Percentiles rank a stretch among this genome's conserved stretches.
These are phyloP conservation scores for Callipepla squamata DNA, from an alignment of 2,113 vertebrate genomes.

Conservation along the genomic window DNA sequence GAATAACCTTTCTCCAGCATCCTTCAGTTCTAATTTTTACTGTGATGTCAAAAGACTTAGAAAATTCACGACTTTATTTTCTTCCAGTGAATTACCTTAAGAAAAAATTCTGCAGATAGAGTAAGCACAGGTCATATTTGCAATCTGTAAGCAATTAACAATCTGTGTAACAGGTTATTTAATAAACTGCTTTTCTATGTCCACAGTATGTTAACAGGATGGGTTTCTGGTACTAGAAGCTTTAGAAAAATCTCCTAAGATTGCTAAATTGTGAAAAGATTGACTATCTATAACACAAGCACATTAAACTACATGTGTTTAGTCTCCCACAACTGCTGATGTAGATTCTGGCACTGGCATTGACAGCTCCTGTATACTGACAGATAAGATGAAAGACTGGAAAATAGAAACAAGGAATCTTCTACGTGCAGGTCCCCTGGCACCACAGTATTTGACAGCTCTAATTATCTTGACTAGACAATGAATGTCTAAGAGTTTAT, in stretches of 20 bases:
- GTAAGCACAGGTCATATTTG: neutral
- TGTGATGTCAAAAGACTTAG: neutral
- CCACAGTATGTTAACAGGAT: neutral
- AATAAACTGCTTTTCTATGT: neutral
- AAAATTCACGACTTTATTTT: neutral
- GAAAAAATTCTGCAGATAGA: neutral
- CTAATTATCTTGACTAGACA: conserved; percentile 58
- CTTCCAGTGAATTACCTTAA: neutral
- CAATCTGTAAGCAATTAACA: neutral
- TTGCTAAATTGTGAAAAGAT: neutral
- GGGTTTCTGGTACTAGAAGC: neutral
- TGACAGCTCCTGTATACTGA: conserved; percentile 25
- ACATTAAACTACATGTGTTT: conserved; percentile 21
- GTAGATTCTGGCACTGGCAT: conserved; percentile 13
- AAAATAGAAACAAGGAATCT: conserved; percentile 19
- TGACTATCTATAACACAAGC: neutral
- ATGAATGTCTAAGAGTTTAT: conserved; percentile 30
- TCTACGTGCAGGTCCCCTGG: neutral
- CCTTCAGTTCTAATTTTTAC: neutral
- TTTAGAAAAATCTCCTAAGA: neutral
- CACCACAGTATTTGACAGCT: conserved; percentile 35
- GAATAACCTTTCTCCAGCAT: neutral
- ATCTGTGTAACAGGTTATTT: neutral
- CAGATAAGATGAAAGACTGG: conserved; percentile 25
- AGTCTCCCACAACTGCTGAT: neutral